Conservation (phyloP, 2,113 vertebrate species). For the Piaya cayana region DNA sequence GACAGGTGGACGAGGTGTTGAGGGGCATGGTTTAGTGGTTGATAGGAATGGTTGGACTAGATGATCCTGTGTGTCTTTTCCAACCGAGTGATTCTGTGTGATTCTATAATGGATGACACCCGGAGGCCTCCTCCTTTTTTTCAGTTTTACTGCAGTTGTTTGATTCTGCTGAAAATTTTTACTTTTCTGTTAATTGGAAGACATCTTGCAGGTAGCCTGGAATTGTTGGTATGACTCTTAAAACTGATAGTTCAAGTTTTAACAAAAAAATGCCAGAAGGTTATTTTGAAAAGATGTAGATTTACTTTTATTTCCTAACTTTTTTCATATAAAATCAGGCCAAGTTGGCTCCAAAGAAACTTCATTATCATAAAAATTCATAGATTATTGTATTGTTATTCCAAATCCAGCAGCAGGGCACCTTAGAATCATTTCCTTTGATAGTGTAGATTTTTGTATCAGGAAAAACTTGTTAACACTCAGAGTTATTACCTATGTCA, state of each 20-base stretch:
- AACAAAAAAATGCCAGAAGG: background rate
- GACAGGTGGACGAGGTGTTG: no score
- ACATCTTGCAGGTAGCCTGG: background rate
- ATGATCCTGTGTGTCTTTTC: no score
- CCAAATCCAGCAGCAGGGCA: background rate
- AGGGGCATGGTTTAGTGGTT: no score
- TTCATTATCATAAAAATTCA: background rate
- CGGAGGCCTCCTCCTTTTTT: fast-evolving
- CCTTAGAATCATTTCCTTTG: background rate
- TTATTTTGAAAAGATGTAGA: background rate
- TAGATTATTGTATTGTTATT: background rate
- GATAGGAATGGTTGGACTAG: no score
- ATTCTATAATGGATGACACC: no score
- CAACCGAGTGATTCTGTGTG: no score
- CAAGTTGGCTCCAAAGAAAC: background rate
- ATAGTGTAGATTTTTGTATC: background rate
- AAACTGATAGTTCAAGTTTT: background rate
- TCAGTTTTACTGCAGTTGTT: background rate
- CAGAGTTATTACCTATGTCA: background rate
- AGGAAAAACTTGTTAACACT: background rate
- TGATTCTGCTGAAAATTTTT: background rate
- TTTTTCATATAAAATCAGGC: background rate
- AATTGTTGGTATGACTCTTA: background rate
- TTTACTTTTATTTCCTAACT: background rate
- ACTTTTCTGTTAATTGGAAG: background rate